Conservation (phyloP, 1,140 invertebrate genomes). For the Calephelis virginiensis region DNA sequence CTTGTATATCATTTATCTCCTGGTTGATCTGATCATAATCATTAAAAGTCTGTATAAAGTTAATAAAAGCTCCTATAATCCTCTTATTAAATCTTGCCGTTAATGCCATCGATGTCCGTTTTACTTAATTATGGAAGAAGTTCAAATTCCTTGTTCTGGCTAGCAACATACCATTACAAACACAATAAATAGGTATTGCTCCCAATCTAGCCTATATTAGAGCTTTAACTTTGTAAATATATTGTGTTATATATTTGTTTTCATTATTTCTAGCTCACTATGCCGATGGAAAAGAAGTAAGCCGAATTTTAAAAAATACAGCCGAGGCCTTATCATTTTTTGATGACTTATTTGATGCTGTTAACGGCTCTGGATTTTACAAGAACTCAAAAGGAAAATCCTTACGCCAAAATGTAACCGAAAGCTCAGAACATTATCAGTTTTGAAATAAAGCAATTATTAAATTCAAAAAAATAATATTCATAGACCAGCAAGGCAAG, state of each 20-base stretch:
- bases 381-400: slow-evolving; percentile 7
- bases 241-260: background rate
- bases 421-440: background rate
- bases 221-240: background rate
- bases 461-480: slow-evolving; percentile 24
- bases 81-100: too few species aligned
- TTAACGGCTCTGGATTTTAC: slow-evolving; percentile 16
- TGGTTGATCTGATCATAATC: too few species aligned
- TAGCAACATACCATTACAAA: too few species aligned
- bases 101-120: too few species aligned
- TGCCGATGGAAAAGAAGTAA: slow-evolving; percentile 20
- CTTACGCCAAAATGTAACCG: background rate
- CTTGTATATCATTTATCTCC: too few species aligned
- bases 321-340: slow-evolving; percentile 23
- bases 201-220: background rate
- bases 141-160: too few species aligned
- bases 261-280: slow-evolving; percentile 25
- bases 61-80: too few species aligned
- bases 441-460: slow-evolving; percentile 10
- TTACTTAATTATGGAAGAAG: too few species aligned
- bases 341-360: slow-evolving; percentile 25
- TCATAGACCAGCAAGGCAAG: slow-evolving; percentile 21
- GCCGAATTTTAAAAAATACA: slow-evolving; percentile 25
- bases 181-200: too few species aligned
- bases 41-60: too few species aligned